Conservation (phyloP, 37 sponge, comb jelly and placozoan genomes). For the Ephydatia muelleri region DNA sequence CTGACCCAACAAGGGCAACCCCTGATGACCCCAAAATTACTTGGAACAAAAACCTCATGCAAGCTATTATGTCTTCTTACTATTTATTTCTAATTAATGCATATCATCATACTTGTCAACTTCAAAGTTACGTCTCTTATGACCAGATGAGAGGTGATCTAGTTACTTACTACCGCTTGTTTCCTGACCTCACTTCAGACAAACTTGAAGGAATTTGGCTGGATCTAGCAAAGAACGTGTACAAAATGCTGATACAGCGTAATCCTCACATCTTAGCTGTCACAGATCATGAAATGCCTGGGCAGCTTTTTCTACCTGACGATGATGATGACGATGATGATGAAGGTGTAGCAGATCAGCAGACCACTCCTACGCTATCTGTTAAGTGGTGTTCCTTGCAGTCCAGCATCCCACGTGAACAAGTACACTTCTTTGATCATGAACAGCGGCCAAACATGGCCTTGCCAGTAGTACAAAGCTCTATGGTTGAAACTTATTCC, state of each 20-base stretch:
- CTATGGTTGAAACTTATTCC: background rate
- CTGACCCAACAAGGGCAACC: constrained; percentile 15
- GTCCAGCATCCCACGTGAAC: background rate
- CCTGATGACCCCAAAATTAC: constrained; percentile 13
- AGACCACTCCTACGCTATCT: background rate
- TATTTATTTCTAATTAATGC: constrained; percentile 32
- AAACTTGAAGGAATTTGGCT: constrained; percentile 12
- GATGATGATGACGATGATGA: background rate
- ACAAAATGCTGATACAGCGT: background rate
- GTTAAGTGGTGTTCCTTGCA: constrained; percentile 14
- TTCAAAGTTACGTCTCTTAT: background rate
- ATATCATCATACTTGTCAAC: background rate
- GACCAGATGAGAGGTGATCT: background rate
- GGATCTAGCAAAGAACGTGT: background rate
- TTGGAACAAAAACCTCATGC: constrained; percentile 68
- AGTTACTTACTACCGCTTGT: constrained; percentile 36
- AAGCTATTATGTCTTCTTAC: constrained; percentile 68
- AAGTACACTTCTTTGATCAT: background rate
- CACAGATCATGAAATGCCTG: background rate
- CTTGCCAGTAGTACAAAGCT: background rate
- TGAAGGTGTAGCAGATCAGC: background rate
- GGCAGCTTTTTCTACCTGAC: too few relatives aligned
- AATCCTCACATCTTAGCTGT: constrained; percentile 17
- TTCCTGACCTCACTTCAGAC: constrained; percentile 24
- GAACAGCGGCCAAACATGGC: background rate